A percentile compares a stretch with the other conserved stretches of the same genome.
Evolutionary conservation across 2,888 invertebrate genomes (phyloP).

Genomic region (Griposia aprilina): DNA sequence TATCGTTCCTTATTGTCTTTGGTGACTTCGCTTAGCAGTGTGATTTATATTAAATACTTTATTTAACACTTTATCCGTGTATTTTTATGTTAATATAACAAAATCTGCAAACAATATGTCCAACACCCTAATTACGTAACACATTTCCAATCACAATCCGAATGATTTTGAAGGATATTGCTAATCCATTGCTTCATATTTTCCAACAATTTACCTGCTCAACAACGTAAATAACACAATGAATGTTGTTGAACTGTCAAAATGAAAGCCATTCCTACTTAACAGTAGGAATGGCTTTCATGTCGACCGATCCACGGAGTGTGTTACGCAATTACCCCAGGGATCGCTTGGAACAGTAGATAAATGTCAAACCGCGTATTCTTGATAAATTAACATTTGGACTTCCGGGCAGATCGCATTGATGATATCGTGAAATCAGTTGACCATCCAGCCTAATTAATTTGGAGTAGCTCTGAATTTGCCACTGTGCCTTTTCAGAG

Average conservation of each 20-base stretch:
- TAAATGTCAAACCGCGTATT: constrained; percentile 12
- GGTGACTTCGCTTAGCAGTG: not conserved
- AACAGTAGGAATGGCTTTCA: too few relatives aligned
- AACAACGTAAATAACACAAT: too few relatives aligned
- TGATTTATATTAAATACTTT: not conserved
- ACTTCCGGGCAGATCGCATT: not conserved
- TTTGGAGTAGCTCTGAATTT: not conserved
- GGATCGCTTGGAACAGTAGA: constrained; percentile 1
- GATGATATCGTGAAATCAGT: not conserved
- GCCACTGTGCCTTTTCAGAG: not conserved
- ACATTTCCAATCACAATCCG: too few relatives aligned
- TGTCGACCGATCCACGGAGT: too few relatives aligned
- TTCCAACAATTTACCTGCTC: too few relatives aligned
- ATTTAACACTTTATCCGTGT: not conserved
- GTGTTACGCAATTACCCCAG: too few relatives aligned
- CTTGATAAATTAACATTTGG: constrained; percentile 23
- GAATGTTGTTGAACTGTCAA: too few relatives aligned
- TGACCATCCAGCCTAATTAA: not conserved
- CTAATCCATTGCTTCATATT: too few relatives aligned
- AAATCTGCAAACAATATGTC: not conserved
- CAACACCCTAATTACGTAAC: too few relatives aligned
- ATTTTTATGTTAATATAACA: not conserved
- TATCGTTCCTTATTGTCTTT: not conserved
- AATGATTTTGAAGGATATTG: too few relatives aligned
- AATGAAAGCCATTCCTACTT: too few relatives aligned